A percentile compares a stretch with the other conserved stretches of the same genome.
phyloP scores from a whole-genome alignment of 2,113 vertebrate species.

The Vireo altiloquus region DNA sequence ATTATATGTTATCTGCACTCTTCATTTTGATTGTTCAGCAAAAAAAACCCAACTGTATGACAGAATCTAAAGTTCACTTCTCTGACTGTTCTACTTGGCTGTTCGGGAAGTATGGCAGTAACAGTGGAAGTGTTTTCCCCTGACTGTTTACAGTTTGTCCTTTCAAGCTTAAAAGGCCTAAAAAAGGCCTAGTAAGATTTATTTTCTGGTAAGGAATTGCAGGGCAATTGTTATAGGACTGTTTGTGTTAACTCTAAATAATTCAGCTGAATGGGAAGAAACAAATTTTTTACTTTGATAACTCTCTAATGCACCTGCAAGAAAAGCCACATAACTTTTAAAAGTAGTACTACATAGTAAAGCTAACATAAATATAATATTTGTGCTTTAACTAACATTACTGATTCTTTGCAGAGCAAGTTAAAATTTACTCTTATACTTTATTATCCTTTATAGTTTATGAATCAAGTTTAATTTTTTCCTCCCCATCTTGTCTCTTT shows the following conservation, averaged over 20 bases:
- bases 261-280: neutral
- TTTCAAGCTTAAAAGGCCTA: neutral
- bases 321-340: neutral
- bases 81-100: neutral
- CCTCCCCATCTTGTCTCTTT: neutral
- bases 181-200: neutral
- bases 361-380: neutral
- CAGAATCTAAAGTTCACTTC: neutral
- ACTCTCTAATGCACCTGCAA: neutral
- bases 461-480: neutral
- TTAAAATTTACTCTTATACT: neutral
- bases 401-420: neutral
- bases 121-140: neutral
- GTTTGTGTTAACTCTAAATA: neutral
- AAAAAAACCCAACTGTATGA: neutral
- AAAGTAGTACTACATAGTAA: neutral
- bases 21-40: neutral
- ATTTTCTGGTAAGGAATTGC: neutral
- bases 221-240: neutral
- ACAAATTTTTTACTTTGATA: neutral
- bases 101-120: neutral
- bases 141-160: neutral
- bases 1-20: neutral
- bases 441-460: neutral
- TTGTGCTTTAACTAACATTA: neutral